Conservation (phyloP, 1,140 invertebrate species). For the Caenorhabditis tropicalis region DNA sequence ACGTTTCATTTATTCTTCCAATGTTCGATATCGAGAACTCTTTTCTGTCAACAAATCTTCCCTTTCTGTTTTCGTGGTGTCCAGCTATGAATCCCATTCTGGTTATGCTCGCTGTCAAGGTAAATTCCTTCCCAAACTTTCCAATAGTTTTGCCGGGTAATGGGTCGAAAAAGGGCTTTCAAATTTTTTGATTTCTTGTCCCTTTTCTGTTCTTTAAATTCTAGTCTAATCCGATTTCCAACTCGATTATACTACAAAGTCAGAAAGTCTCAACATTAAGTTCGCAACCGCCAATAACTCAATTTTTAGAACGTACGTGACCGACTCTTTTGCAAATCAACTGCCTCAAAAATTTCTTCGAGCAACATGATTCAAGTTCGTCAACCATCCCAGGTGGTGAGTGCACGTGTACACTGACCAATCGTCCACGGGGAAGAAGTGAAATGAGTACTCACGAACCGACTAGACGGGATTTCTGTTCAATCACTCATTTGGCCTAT, state of each 20-base stretch:
- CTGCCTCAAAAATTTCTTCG: neutral
- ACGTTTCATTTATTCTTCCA: neutral
- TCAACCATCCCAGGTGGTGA: neutral
- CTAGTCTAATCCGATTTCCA: too few species aligned
- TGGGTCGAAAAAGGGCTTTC: too few species aligned
- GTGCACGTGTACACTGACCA: neutral
- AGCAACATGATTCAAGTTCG: conserved; percentile 32
- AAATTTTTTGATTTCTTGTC: too few species aligned
- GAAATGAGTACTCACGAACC: too few species aligned
- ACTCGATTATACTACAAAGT: too few species aligned
- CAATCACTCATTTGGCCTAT: neutral
- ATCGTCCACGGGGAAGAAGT: neutral
- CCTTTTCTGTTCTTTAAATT: too few species aligned
- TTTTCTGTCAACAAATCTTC: neutral
- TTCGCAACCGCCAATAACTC: neutral
- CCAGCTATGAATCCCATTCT: conserved; percentile 25
- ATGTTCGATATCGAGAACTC: neutral
- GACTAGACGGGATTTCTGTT: too few species aligned
- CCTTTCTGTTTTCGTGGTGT: conserved; percentile 18
- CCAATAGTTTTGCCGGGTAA: too few species aligned
- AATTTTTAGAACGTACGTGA: conserved; percentile 14
- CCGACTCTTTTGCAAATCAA: neutral
- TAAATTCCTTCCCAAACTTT: too few species aligned
- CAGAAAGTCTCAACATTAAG: too few species aligned
- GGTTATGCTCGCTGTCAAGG: conserved; percentile 4